phyloP scores from a whole-genome alignment of 2,797 vertebrate species.

The Acestrorhynchus altus region DNA sequence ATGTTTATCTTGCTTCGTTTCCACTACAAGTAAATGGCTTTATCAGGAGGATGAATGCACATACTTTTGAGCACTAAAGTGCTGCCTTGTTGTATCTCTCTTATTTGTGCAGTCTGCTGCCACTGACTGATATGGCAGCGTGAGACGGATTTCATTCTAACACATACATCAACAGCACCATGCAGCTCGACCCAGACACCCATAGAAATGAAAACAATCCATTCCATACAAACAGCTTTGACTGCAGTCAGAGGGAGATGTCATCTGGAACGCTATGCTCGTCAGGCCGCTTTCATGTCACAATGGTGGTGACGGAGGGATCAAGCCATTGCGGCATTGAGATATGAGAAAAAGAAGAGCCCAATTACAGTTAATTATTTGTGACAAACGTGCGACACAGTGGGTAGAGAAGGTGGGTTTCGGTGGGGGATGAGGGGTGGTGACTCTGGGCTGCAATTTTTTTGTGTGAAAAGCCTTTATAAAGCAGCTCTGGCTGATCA shows the following conservation, averaged over 20 bases:
- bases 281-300: not conserved
- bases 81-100: conserved; percentile 27
- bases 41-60: conserved; percentile 36
- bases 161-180: conserved; percentile 47
- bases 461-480: conserved; percentile 33
- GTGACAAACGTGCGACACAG: conserved; percentile 18
- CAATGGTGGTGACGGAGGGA: not conserved
- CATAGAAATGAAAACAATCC: conserved; percentile 53
- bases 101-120: conserved; percentile 44
- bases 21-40: conserved; percentile 38
- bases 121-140: conserved; percentile 32
- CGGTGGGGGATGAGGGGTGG: no score
- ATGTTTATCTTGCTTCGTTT: conserved; percentile 30
- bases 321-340: conserved; percentile 18
- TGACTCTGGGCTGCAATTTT: conserved; percentile 31
- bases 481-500: conserved; percentile 10
- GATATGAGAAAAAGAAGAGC: conserved; percentile 27
- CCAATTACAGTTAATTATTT: conserved; percentile 45
- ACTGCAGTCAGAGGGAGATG: conserved; percentile 28
- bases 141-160: conserved; percentile 31
- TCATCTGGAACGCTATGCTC: conserved; percentile 45
- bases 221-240: conserved; percentile 32
- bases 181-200: conserved; percentile 29
- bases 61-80: conserved; percentile 40
- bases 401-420: no score